Evolutionary conservation across 2,888 invertebrate genomes (phyloP).

Genomic region (Cheilosia soror): DNA sequence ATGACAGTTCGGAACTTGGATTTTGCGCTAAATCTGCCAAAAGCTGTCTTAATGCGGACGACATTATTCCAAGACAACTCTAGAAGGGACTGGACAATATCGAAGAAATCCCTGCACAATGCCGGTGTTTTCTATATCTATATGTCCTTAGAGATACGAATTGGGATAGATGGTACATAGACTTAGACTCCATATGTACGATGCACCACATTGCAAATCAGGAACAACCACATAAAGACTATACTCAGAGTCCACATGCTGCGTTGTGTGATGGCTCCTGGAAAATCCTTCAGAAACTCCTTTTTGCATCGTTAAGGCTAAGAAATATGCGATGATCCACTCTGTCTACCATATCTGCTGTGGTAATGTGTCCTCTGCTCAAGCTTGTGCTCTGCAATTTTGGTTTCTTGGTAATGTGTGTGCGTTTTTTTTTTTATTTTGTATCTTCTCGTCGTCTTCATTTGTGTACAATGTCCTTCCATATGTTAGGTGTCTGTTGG

Average conservation of each 20-base stretch:
- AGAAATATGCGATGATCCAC: slow-evolving; percentile 63
- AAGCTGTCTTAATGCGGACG: slow-evolving; percentile 8
- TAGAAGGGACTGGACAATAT: background rate
- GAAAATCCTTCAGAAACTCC: slow-evolving; percentile 50
- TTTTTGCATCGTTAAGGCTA: slow-evolving; percentile 54
- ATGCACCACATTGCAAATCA: slow-evolving; percentile 64
- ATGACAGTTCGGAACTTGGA: too few species aligned
- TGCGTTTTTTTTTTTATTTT: slow-evolving; percentile 23
- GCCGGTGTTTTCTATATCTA: too few species aligned
- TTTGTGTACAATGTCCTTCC: slow-evolving; percentile 44
- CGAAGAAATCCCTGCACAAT: background rate
- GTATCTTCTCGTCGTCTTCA: slow-evolving; percentile 34
- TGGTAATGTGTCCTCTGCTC: slow-evolving; percentile 43
- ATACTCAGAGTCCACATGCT: slow-evolving; percentile 24
- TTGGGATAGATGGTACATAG: slow-evolving; percentile 14
- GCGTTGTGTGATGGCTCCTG: slow-evolving; percentile 5
- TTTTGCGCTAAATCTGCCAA: slow-evolving; percentile 13
- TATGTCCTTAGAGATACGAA: background rate
- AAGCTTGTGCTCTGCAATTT: slow-evolving; percentile 61
- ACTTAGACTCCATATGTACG: background rate
- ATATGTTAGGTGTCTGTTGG: slow-evolving; percentile 66
- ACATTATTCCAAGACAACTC: slow-evolving; percentile 10
- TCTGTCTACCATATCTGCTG: slow-evolving; percentile 46
- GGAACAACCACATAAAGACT: slow-evolving; percentile 37
- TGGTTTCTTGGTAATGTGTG: slow-evolving; percentile 56